Conservation (phyloP, 1,140 invertebrate genomes). For the Leptonema lineaticorne region DNA sequence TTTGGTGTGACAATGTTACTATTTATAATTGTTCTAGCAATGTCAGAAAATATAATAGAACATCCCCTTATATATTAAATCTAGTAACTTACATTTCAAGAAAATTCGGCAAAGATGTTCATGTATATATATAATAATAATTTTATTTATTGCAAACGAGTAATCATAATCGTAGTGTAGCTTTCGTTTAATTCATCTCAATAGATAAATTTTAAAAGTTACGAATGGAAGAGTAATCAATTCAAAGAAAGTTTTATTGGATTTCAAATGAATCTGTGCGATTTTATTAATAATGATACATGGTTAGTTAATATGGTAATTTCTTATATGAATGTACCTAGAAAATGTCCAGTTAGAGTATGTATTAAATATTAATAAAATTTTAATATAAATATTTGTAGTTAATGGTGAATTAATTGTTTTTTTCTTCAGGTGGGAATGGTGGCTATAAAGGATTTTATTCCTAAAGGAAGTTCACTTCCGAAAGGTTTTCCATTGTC, state of each 20-base stretch:
- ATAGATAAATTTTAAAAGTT: not conserved
- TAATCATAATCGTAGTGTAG: not conserved
- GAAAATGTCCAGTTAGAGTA: slow-evolving; percentile 5
- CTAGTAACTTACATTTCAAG: not conserved
- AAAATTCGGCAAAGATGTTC: not conserved
- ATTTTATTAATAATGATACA: not conserved
- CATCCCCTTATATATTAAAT: not conserved
- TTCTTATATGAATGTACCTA: not conserved
- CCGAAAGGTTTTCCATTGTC: not conserved
- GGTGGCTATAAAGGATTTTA: not conserved
- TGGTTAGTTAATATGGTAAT: not conserved
- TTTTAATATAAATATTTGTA: not conserved
- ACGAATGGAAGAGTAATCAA: slow-evolving; percentile 21
- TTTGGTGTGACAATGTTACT: not conserved
- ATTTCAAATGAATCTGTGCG: not conserved
- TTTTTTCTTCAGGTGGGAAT: not conserved
- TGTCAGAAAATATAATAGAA: slow-evolving; percentile 1
- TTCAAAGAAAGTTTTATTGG: slow-evolving; percentile 7
- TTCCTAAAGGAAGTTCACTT: not conserved
- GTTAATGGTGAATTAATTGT: not conserved
- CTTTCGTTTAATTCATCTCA: not conserved
- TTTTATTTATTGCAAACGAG: no score
- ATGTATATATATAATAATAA: not conserved
- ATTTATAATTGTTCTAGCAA: not conserved
- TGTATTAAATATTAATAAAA: not conserved